These are phyloP conservation scores for Macrobrachium rosenbergii DNA, from an alignment of 1,140 invertebrate genomes.

Conservation along the genomic window DNA sequence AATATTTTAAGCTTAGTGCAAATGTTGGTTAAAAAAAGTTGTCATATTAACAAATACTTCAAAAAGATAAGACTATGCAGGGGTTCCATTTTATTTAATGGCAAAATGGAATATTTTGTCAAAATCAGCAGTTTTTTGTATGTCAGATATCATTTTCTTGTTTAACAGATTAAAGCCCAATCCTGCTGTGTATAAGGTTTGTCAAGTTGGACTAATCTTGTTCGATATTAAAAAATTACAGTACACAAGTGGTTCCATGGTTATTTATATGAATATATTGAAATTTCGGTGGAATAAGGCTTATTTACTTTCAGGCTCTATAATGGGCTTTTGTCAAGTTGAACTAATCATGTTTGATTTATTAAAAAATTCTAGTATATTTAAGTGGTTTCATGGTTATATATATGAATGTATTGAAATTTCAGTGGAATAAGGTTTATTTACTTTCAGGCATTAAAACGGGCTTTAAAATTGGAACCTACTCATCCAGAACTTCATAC, in stretches of 20 bases:
- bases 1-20: not conserved
- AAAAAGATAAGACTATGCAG: no score
- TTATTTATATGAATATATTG: slow-evolving; percentile 70
- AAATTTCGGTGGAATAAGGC: slow-evolving; percentile 11
- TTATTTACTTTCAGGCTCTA: slow-evolving; percentile 76
- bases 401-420: slow-evolving; percentile 70
- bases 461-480: slow-evolving; percentile 82
- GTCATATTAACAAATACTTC: no score
- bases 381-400: slow-evolving; percentile 67
- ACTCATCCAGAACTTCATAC: slow-evolving; percentile 86
- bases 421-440: slow-evolving; percentile 9
- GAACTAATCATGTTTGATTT: no score
- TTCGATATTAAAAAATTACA: no score
- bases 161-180: not conserved
- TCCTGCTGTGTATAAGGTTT: slow-evolving; percentile 61
- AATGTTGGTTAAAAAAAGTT: slow-evolving; percentile 1
- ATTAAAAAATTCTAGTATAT: no score
- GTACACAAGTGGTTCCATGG: slow-evolving; percentile 64
- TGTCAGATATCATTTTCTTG: not conserved
- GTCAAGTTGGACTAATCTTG: no score
- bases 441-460: slow-evolving; percentile 81
- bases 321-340: slow-evolving; percentile 79
- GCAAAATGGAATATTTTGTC: no score
- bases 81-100: no score
- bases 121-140: no score